These are phyloP conservation scores for Lysandra coridon DNA, from an alignment of 2,888 invertebrate species.

Conservation along the genomic window DNA sequence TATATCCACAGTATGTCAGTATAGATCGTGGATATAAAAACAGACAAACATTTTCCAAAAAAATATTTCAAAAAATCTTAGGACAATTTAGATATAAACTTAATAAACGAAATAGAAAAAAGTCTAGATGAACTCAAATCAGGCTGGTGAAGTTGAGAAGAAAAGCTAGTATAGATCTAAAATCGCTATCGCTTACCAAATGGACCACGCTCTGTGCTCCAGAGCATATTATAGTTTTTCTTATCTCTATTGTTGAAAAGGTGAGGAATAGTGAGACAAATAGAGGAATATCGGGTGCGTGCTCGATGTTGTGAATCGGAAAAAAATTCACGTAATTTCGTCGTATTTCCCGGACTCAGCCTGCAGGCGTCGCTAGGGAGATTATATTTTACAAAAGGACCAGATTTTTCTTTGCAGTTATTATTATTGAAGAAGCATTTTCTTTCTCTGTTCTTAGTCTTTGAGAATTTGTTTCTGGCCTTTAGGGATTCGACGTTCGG, in stretches of 20 bases:
- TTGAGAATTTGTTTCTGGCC: neutral
- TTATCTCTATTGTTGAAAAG: conserved; percentile 55
- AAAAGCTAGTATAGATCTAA: too few species aligned
- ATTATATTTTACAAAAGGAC: conserved; percentile 24
- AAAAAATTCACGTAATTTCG: conserved; percentile 24
- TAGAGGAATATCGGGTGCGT: conserved; percentile 41
- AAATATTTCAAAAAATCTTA: too few species aligned
- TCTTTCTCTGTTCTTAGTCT: neutral
- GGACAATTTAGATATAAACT: too few species aligned
- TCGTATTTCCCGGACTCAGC: conserved; percentile 3
- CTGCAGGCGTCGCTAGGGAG: conserved; percentile 26
- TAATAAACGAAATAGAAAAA: too few species aligned
- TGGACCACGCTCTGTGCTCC: conserved; percentile 43
- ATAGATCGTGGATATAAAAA: too few species aligned
- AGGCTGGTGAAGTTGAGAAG: too few species aligned
- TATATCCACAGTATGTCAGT: too few species aligned
- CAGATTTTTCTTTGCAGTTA: conserved; percentile 1
- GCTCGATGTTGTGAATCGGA: conserved; percentile 31
- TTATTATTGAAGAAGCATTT: conserved; percentile 23
- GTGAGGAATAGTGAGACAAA: conserved; percentile 48
- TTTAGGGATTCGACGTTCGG: neutral
- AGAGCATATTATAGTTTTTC: conserved; percentile 64
- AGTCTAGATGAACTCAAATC: too few species aligned
- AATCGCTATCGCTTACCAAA: conserved; percentile 33
- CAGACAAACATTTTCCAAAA: too few species aligned